Base-by-base conservation (phyloP, 2,888 invertebrate genomes). In the Oeneis ivallda region DNA sequence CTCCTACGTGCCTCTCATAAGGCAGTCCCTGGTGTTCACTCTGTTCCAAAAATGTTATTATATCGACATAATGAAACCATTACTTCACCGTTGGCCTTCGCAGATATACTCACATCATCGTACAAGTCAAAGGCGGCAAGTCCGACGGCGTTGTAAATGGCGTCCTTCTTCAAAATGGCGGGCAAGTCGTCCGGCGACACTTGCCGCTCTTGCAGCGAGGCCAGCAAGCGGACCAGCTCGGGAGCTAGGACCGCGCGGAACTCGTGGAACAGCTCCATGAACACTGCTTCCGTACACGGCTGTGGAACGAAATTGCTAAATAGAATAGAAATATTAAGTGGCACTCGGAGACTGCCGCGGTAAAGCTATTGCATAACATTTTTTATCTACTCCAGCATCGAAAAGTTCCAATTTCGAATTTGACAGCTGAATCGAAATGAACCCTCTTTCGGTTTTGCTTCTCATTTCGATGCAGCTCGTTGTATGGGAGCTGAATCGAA, bases 81-180 rank as follows among this genome's bases (percentile, higher is more conserved):
- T n/a, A n/a, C n/a, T n/a, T n/a, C n/a, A n/a, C n/a, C n/a, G n/a
- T n/a, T 17, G 6, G 1, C 8, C 11, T 8, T 17, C 8, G 26
- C 13, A 45, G 10, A 17, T 47, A 50, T 4, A 84, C 86, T 88
- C 79, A 95, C 96, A 84, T 98, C 97, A 81, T 98, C 97, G 81
- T 96, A 98, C 63, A 98, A 92, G 77, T 98, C 96, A 83, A 96
- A 97, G 0, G 98, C 96, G 2, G 96, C 96, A 69, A 97, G 89
- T 8, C 98, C 97, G 10, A 97, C 96, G 0, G 98, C 98, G 86
- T 97, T 97, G 80, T 98, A 98, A 53, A 98, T 95, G 64, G 98
- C 98, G 88, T 98, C 98, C 85, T 98, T 98, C 65, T 95, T 93
- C 69, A 98, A 88, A 78, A 98, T 96, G 13, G 95, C 94, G 64